These are phyloP conservation scores for Neogale vison DNA, from an alignment of 2,113 vertebrate genomes.

Conservation along the genomic window DNA sequence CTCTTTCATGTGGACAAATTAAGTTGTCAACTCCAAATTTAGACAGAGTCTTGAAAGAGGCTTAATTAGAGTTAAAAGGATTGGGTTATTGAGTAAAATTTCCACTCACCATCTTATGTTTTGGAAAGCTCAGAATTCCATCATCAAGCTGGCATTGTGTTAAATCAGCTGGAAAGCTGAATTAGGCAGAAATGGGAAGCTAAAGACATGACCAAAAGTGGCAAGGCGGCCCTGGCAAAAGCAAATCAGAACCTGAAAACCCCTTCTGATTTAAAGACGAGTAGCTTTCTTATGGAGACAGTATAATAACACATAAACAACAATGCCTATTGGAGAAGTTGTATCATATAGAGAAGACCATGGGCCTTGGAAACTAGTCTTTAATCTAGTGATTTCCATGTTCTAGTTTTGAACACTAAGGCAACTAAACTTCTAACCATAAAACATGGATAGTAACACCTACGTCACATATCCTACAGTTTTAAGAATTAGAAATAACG, in stretches of 20 bases:
- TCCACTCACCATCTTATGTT: constrained; percentile 4
- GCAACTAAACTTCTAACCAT: background rate
- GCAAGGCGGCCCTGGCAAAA: background rate
- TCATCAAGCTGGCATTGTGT: background rate
- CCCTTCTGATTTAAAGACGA: background rate
- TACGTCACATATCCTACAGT: background rate
- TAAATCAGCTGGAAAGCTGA: constrained; percentile 37
- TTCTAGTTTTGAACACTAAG: background rate
- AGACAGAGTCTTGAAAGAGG: constrained; percentile 30
- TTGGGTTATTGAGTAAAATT: constrained; percentile 44
- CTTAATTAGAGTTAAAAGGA: constrained; percentile 40
- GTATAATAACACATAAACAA: background rate
- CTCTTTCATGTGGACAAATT: background rate
- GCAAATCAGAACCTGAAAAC: background rate
- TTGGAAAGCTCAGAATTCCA: background rate
- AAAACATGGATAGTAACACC: background rate
- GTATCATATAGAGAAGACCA: background rate
- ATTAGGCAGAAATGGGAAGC: background rate
- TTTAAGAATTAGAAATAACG: constrained; percentile 37
- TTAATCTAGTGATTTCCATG: background rate
- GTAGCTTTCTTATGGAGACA: background rate
- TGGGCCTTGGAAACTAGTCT: background rate
- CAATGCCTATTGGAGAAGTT: background rate
- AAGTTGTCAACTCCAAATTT: constrained; percentile 47
- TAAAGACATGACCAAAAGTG: background rate